phyloP scores from a whole-genome alignment of 2,888 invertebrate species.

The Apamea monoglypha region DNA sequence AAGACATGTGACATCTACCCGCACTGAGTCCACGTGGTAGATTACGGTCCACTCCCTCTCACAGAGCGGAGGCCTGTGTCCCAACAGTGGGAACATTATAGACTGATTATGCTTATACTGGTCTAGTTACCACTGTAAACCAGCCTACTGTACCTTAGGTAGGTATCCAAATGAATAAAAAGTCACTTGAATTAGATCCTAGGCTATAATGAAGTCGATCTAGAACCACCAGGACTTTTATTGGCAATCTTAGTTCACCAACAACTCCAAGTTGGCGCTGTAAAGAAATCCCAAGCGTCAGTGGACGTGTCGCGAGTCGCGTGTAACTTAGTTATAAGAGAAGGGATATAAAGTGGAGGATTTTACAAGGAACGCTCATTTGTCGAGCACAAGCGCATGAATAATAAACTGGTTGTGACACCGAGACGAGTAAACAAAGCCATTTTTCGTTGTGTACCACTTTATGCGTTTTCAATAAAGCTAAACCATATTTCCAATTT shows the following conservation, averaged over 20 bases:
- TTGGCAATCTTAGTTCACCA: conserved; percentile 28
- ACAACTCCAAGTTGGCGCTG: conserved; percentile 17
- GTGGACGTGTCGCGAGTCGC: conserved; percentile 15
- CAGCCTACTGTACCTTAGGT: neutral
- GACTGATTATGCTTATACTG: neutral
- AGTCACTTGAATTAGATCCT: neutral
- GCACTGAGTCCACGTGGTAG: neutral
- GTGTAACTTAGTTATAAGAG: conserved; percentile 30
- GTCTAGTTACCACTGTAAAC: neutral
- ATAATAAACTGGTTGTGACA: conserved; percentile 66
- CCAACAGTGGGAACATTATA: neutral
- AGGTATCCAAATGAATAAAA: neutral
- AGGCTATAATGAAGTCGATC: conserved; percentile 16
- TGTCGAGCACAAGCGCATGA: conserved; percentile 59
- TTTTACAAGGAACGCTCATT: conserved; percentile 55
- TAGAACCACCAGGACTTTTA: conserved; percentile 12
- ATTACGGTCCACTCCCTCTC: neutral
- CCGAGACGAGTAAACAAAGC: conserved; percentile 68
- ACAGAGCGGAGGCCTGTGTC: neutral
- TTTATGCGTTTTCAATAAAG: conserved; percentile 65
- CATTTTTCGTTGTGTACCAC: conserved; percentile 64
- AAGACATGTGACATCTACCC: neutral
- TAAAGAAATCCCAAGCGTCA: conserved; percentile 32
- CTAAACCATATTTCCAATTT: conserved; percentile 66
- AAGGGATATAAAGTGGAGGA: conserved; percentile 55